Conservation (phyloP, 2,888 invertebrate species). For the Laothoe populi region DNA sequence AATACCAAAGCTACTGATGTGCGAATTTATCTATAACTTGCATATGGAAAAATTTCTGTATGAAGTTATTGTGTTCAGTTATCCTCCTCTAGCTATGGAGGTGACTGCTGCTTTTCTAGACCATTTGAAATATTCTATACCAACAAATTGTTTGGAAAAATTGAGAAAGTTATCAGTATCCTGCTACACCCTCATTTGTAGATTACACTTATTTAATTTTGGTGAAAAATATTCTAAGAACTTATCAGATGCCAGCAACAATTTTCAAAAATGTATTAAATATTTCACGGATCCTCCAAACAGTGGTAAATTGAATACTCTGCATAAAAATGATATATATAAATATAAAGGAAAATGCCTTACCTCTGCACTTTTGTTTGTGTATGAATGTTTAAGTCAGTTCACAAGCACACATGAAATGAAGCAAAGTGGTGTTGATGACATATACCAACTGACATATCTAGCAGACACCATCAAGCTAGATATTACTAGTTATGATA, state of each 20-base stretch:
- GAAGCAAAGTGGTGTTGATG: conserved; percentile 44
- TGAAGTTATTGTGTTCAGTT: conserved; percentile 63
- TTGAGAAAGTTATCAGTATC: conserved; percentile 55
- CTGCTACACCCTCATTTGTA: conserved; percentile 61
- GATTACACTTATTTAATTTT: conserved; percentile 60
- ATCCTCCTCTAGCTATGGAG: conserved; percentile 64
- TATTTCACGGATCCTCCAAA: conserved; percentile 68
- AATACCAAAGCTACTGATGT: conserved; percentile 67
- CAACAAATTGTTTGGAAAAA: conserved; percentile 57
- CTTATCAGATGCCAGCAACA: conserved; percentile 47
- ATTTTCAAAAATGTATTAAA: conserved; percentile 61
- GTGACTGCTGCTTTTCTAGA: conserved; percentile 61
- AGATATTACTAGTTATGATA: conserved; percentile 40
- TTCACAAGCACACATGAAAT: conserved; percentile 51
- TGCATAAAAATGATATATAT: conserved; percentile 61
- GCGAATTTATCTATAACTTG: conserved; percentile 70
- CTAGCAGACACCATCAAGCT: conserved; percentile 46
- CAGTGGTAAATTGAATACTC: conserved; percentile 50
- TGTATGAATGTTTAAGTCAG: conserved; percentile 54
- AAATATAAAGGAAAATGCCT: conserved; percentile 63
- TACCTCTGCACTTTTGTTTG: conserved; percentile 49
- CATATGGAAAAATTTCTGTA: conserved; percentile 63
- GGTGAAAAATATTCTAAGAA: conserved; percentile 42
- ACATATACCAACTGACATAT: conserved; percentile 61
- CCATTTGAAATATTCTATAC: conserved; percentile 66